Evolutionary conservation across 1,140 invertebrate species (phyloP).

Genomic region (Pseudobourletiella spinata): DNA sequence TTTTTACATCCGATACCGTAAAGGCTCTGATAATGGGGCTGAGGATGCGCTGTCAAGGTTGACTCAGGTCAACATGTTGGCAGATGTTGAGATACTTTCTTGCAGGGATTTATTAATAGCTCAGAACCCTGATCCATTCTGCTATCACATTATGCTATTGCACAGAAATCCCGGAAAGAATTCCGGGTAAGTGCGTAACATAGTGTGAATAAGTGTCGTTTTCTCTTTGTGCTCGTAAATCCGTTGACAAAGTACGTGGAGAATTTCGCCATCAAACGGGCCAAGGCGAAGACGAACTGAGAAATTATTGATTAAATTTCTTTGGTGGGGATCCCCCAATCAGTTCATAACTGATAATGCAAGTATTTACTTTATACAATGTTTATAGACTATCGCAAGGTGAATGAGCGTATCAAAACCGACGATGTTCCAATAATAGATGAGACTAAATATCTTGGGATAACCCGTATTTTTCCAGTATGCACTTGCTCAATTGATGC

Average conservation of each 20-base stretch:
- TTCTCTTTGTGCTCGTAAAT: constrained; percentile 30
- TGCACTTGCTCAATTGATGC: no score
- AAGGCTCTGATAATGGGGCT: neutral
- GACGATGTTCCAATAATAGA: no score
- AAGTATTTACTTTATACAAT: no score
- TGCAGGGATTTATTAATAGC: neutral
- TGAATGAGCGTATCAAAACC: no score
- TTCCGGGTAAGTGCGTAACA: neutral
- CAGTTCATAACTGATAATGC: constrained; percentile 34
- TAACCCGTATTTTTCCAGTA: no score
- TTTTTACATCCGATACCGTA: constrained; percentile 33
- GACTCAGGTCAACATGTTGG: neutral
- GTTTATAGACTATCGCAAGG: no score
- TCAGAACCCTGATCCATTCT: neutral
- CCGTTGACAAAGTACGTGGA: constrained; percentile 31
- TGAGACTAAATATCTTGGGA: no score
- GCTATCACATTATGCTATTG: neutral
- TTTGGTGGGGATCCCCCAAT: constrained; percentile 33
- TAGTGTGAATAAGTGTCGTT: constrained; percentile 10
- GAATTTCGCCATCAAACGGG: constrained; percentile 16
- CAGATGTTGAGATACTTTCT: neutral
- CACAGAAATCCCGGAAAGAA: neutral
- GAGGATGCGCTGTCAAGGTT: neutral
- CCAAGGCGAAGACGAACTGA: constrained; percentile 1
- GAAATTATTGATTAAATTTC: constrained; percentile 32